Evolutionary conservation across 2,113 vertebrate species (phyloP), one percentile per base, ranked within the genome.

Genomic region (Rhinopomastus cyanomelas): DNA sequence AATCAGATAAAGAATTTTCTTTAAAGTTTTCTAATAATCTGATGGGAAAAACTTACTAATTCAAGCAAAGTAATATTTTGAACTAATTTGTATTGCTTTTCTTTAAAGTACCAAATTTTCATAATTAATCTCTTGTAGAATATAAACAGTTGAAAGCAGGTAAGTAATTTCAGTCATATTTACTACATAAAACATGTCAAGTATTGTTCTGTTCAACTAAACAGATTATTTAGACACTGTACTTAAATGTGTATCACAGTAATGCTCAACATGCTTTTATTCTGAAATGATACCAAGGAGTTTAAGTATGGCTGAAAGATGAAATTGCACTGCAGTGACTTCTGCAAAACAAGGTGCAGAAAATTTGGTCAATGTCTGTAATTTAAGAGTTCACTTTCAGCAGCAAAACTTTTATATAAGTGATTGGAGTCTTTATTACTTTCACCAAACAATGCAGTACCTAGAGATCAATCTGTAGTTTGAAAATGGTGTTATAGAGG

Each of bases 351-450:
- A 52, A 68, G 86, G 29, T 61, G 65, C 34, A 85, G 81, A 90
- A 80, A 85, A 82, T 72, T 44, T 68, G 20, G 90, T 93, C 86
- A 76, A 8, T 79, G 23, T 87, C 66, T 96, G 44, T 79, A 77
- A 76, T 86, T 96, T 86, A 90, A 87, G 77, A 96, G 92, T 94
- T 95, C 89, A 95, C 69, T 56, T 94, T 88, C 66, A 75, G 30
- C 30, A 60, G 34, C 49, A 52, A 93, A 96, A 89, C 39, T 84
- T 42, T 11, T 89, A 80, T 77, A 15, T 23, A 90, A 65, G 65
- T 78, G 90, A 93, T 87, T 93, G 74, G 79, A 94, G 57, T n/a
- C 88, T 82, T 95, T 88, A 93, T 92, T 93, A 79, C 73, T 90
- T 85, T 94, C 89, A 80, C 39, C 69, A 88, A 91, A 72, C 34